Base-by-base conservation (phyloP, 37 sponge, comb jelly and placozoan species). In the Bolinopsis microptera region DNA sequence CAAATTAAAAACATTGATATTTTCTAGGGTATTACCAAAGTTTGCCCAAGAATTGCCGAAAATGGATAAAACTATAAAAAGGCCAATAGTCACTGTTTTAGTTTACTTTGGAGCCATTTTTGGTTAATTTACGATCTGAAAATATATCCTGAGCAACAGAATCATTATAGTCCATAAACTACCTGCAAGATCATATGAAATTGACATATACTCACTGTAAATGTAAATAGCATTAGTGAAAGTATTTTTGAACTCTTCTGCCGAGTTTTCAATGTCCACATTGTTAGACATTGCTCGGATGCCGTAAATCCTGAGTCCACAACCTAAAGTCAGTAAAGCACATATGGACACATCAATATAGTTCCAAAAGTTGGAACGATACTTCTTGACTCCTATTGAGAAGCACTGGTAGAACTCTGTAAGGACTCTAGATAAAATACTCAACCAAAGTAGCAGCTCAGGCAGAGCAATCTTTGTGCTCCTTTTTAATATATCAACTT, bases 201-300 rank as follows among this genome's bases (percentile, higher is more conserved):
- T n/a, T n/a, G n/a, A n/a, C n/a, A n/a, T n/a, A n/a, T 28, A 72
- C 74, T 72, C 74, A 77, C 80, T 77, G 80, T 77, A 77, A 32
- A 32, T 77, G 80, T 77, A 77, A 18, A 77, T 32, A 33, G 80
- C 1, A 9, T 34, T 32, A 34, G 33, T 77, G 35, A 36, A 34
- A 0, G 3, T 77, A 33, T 2, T 16, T 16, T 32, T 32, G 35
- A 77, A 77, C 21, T 35, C 37, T 16, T 28, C 36, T 33, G 33
- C 32, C 33, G 5, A 21, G 3, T 77, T 36, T 30, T 70, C 23
- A n/a, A 48, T 13, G 13, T 48, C 61, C 13, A 18, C 61, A 18
- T n/a, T n/a, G n/a, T n/a, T n/a, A n/a, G n/a, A n/a, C n/a, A n/a
- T n/a, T n/a, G 61, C 61, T 48, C 9, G 5, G 9, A 13, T 48